Evolutionary conservation across 2,113 vertebrate species (phyloP).

Genomic region (Numida meleagris): DNA sequence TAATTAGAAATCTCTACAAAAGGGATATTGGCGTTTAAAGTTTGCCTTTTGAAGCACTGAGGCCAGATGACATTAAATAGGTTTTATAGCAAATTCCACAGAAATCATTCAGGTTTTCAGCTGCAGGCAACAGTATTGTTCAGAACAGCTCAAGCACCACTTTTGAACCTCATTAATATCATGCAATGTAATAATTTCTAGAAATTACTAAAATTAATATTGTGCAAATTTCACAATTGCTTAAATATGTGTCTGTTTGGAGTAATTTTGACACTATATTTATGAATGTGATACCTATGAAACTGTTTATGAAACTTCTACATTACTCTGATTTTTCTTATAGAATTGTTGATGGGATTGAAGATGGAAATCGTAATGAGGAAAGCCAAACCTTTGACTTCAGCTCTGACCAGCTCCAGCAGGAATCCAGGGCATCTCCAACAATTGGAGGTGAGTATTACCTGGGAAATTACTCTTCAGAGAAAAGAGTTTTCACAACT

Average conservation of each 20-base stretch:
- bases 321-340: background rate
- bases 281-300: background rate
- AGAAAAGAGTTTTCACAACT: background rate
- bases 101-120: background rate
- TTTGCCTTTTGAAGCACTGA: slow-evolving; percentile 2
- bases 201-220: background rate
- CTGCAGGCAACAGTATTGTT: background rate
- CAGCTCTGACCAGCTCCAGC: slow-evolving; percentile 74
- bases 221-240: background rate
- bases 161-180: background rate
- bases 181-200: background rate
- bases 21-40: background rate
- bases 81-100: background rate
- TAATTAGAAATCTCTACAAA: slow-evolving; percentile 18
- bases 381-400: slow-evolving; percentile 82
- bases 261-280: background rate
- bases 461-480: background rate
- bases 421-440: slow-evolving; percentile 74
- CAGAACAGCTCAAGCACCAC: background rate
- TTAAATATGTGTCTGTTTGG: background rate
- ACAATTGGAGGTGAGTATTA: slow-evolving; percentile 73
- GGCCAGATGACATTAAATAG: background rate
- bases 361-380: slow-evolving; percentile 77
- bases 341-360: slow-evolving; percentile 84
- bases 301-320: background rate